Evolutionary conservation across 2,113 vertebrate species (phyloP).

Genomic region (Bothrops jararaca): DNA sequence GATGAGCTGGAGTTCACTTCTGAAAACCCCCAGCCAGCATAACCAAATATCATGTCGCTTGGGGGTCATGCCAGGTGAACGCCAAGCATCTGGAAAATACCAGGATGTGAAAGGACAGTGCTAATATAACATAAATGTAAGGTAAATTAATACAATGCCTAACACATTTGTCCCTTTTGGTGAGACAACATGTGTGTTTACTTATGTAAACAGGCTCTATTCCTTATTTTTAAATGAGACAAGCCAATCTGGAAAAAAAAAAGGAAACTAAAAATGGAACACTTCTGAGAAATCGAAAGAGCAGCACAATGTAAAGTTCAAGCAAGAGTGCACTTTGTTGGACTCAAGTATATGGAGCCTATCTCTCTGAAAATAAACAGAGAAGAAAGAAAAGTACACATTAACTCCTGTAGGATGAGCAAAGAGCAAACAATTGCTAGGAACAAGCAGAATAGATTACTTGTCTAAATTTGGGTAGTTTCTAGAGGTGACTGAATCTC

Average conservation of each 20-base stretch:
- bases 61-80: not conserved
- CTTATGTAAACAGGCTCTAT: slow-evolving; percentile 73
- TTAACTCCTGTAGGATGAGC: slow-evolving; percentile 60
- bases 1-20: not conserved
- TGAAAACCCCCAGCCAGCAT: not conserved
- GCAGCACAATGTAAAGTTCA: not conserved
- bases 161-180: not conserved
- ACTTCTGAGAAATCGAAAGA: slow-evolving; percentile 60
- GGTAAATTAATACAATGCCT: not conserved
- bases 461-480: not conserved
- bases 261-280: slow-evolving; percentile 78
- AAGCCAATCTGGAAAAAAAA: slow-evolving; percentile 74
- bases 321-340: not conserved
- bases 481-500: not conserved
- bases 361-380: slow-evolving; percentile 2
- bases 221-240: slow-evolving; percentile 84
- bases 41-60: not conserved
- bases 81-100: not conserved
- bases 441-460: not conserved
- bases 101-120: not conserved
- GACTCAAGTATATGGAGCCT: slow-evolving; percentile 35
- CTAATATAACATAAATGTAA: not conserved
- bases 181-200: not conserved
- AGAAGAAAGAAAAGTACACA: slow-evolving; percentile 8
- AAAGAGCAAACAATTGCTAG: slow-evolving; percentile 38